Evolutionary conservation across 2,797 vertebrate genomes (phyloP), one percentile per base, ranked within the genome.

Genomic region (Euthynnus affinis): DNA sequence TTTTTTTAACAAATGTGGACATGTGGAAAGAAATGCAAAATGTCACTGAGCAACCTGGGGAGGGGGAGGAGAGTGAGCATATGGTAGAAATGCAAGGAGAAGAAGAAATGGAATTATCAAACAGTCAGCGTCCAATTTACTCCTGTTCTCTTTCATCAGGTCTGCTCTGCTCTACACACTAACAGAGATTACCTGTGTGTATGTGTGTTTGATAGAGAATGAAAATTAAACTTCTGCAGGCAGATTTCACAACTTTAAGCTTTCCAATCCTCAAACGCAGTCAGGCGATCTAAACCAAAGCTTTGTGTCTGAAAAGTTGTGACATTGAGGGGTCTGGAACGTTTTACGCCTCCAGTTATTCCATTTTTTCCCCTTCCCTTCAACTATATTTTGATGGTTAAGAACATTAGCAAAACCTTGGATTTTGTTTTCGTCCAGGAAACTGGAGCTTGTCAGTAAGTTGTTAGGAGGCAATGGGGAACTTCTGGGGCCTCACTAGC

Each of bases 301-400:
- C 81, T 76, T 83, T 88, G 60, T 67, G 53, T 71, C 70, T 87
- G 27, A 17, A 48, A 65, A 83, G 83, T 62, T 63, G 82, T 88
- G 89, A 90, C 85, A 88, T 88, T 92, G 88, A 82, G 74, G 81
- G 76, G 71, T 89, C 80, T 87, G 76, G 72, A 88, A 89, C 78
- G 14, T 82, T 85, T 88, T 74, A 73, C 5, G 76, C 87, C 81
- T 87, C 83, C 58, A 87, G 82, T 85, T 71, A 67, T 86, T 84
- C 15, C 2, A 3, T 59, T 77, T 81, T 49, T 69, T 59, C 57
- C 32, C 46, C 32, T 40, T 64, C 51, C 55, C 58, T 82, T 70
- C 51, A 64, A 63, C 63, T 37, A 53, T 37, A 76, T 59, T 83
- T 85, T 73, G 66, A 81, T 79, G 67, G 27, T 66, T 69, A 62